A percentile compares a stretch with the other conserved stretches of the same genome.
phyloP scores from a whole-genome alignment of 35 echinoderm and acorn worm genomes.

The Ophioderma brevispina region DNA sequence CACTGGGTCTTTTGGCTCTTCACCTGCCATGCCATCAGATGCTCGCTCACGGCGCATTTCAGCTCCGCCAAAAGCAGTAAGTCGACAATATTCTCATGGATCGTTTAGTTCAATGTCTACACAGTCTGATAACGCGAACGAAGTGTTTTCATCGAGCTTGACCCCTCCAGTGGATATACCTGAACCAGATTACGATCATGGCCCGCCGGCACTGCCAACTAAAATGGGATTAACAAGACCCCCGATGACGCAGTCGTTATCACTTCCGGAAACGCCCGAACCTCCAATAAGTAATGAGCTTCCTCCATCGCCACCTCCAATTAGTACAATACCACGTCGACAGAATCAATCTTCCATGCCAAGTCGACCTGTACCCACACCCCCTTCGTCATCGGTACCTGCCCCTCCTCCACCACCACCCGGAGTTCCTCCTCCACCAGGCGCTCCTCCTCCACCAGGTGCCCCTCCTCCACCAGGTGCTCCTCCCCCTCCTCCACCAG shows the following conservation, averaged over 20 bases:
- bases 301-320: conserved; percentile 39
- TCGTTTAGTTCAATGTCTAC: not conserved
- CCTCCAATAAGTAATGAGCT: not conserved
- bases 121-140: not conserved
- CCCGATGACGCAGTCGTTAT: not conserved
- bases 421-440: conserved; percentile 13
- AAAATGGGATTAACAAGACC: not conserved
- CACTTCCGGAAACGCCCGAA: conserved; percentile 2
- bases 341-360: not conserved
- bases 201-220: not conserved
- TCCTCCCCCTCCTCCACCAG: not conserved
- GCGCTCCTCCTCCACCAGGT: conserved; percentile 5
- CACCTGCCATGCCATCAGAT: not conserved
- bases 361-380: not conserved
- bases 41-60: not conserved
- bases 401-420: conserved; percentile 13
- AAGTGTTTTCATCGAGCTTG: conserved; percentile 10
- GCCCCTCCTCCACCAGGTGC: not conserved
- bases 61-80: not conserved
- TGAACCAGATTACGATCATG: conserved; percentile 54
- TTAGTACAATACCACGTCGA: conserved; percentile 41
- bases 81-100: not conserved
- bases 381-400: conserved; percentile 19
- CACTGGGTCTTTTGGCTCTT: not conserved
- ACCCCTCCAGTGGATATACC: conserved; percentile 43